These are phyloP conservation scores for Microtus montanus DNA, from an alignment of 2,113 vertebrate species.

Conservation along the genomic window DNA sequence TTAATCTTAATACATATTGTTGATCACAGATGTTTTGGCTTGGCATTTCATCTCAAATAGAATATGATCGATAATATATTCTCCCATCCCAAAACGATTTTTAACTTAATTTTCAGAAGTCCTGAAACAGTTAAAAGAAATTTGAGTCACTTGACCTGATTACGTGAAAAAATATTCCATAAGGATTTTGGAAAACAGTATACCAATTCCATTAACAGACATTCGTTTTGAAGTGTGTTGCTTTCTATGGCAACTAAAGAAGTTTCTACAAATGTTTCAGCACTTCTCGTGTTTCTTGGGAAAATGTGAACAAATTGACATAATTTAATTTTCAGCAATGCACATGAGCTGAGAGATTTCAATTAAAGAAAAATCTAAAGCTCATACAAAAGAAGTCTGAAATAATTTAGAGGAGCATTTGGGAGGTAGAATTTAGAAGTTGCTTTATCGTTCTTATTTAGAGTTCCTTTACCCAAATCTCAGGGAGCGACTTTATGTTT, in stretches of 20 bases:
- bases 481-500: constrained; percentile 52
- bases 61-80: constrained; percentile 15
- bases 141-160: constrained; percentile 26
- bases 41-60: neutral
- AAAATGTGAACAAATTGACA: neutral
- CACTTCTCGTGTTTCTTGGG: constrained; percentile 32
- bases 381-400: neutral
- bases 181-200: constrained; percentile 61
- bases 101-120: constrained; percentile 16
- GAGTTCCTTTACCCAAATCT: constrained; percentile 25
- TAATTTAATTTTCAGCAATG: constrained; percentile 37
- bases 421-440: constrained; percentile 23
- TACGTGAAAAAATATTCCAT: constrained; percentile 55
- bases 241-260: neutral
- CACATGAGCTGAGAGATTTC: constrained; percentile 23
- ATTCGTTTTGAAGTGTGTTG: constrained; percentile 17
- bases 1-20: neutral
- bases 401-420: neutral
- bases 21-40: neutral
- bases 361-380: constrained; percentile 8
- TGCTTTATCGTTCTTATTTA: constrained; percentile 26
- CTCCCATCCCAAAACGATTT: neutral
- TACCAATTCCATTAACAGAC: constrained; percentile 32
- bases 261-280: constrained; percentile 30
- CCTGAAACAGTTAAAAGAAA: constrained; percentile 6